These are phyloP conservation scores for Taeniopygia guttata DNA, from an alignment of 2,797 vertebrate species.

Conservation along the genomic window DNA sequence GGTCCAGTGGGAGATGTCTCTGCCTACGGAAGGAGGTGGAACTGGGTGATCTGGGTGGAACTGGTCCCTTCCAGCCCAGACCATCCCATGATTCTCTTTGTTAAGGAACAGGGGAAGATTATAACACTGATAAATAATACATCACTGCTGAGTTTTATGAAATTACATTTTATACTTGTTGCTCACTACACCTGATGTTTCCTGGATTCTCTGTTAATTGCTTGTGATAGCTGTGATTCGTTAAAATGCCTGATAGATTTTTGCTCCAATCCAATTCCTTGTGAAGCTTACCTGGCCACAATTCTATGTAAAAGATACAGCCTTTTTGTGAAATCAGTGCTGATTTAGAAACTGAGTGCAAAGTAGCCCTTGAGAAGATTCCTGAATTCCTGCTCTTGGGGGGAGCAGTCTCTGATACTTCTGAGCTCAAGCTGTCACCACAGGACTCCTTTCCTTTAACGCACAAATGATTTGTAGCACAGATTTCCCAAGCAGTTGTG, in stretches of 20 bases:
- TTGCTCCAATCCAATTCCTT: neutral
- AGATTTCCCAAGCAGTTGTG: neutral
- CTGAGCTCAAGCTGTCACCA: accelerated
- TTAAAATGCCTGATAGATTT: neutral
- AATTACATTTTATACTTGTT: neutral
- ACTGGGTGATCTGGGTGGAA: neutral
- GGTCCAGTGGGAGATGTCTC: neutral
- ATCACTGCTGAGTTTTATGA: neutral
- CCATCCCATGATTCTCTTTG: neutral
- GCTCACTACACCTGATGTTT: neutral
- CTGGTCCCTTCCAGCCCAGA: neutral
- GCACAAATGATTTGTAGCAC: neutral
- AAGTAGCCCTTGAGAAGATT: neutral
- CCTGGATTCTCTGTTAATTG: neutral
- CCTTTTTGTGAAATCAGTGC: neutral
- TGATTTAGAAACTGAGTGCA: neutral
- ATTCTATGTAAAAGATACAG: neutral
- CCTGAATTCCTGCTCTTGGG: neutral
- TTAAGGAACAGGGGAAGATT: neutral
- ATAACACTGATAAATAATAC: neutral
- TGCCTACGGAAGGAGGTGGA: neutral
- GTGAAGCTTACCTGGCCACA: neutral
- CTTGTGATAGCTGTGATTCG: neutral
- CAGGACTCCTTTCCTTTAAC: neutral
- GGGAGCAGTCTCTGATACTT: neutral